Base-by-base conservation (phyloP, 2,888 invertebrate species). In the Idaea straminata region DNA sequence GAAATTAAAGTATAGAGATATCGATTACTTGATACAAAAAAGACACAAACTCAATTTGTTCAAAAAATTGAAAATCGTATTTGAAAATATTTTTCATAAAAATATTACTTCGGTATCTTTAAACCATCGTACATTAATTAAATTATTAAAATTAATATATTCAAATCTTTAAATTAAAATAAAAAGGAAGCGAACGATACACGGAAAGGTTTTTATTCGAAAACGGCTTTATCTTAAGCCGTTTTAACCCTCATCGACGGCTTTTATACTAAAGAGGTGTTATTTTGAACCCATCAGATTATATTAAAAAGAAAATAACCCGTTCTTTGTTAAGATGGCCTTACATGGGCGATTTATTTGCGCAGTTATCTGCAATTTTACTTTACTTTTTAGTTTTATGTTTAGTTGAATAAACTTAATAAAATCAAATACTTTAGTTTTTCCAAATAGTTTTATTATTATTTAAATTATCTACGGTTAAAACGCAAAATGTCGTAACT, bases 201-300 rank as follows among this genome's bases (percentile, higher is more conserved):
- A 89, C 86, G 82, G 83, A 90, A 91, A 91, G 87, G 87, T 87
- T 88, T 91, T 91, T 91, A 89, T 85, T 81, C 85, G 82, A 80
- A 89, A 86, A 88, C 85, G 83, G 82, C 83, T 84, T 78, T 91
- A 91, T 91, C 91, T 91, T 91, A 92, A 92, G 91, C 91, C 89
- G 87, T 88, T 87, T 87, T 91, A 91, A 91, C 85, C 85, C 83
- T 83, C 83, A 81, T 85, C 85, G 81, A 78, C 82, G 79, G 78
- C 79, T 83, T 87, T 86, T 86, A 87, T 82, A 83, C 80, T 79
- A 74, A 79, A 81, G 82, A 89, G 87, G 91, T 91, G 92, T 91
- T 90, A 90, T 87, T 88, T 86, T 83, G 86, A 85, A 77, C 78
- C 81, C 83, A 81, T 86, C 83, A 81, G 72, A 86, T 87, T 87